Conservation (phyloP, 2,888 invertebrate genomes). For the Drosophila koepferae region DNA sequence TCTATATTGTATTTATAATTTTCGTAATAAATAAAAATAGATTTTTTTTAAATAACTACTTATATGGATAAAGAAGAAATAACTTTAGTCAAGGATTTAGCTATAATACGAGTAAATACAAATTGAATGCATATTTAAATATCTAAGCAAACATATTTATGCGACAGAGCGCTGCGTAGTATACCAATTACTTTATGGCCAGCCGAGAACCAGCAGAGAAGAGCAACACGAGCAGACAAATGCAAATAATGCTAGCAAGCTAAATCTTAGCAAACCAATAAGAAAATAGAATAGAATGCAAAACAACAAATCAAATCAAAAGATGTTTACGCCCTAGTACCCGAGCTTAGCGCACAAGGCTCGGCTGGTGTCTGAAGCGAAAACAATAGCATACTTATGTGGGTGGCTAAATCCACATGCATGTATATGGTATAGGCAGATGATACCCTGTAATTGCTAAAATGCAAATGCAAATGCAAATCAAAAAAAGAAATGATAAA, state of each 20-base stretch:
- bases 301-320: constrained; percentile 35
- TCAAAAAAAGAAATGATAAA: constrained; percentile 21
- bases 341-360: neutral
- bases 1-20: constrained; percentile 36
- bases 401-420: neutral
- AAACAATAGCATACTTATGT: constrained; percentile 8
- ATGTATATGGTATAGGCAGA: no score
- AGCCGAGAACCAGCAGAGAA: constrained; percentile 1
- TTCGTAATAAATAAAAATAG: constrained; percentile 13
- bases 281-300: neutral
- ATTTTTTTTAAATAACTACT: constrained; percentile 26
- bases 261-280: constrained; percentile 28
- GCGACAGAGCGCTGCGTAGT: constrained; percentile 24
- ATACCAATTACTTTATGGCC: constrained; percentile 49
- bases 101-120: constrained; percentile 31
- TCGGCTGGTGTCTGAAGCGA: neutral
- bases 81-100: constrained; percentile 45
- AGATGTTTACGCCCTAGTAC: constrained; percentile 32
- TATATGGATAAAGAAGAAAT: constrained; percentile 32
- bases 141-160: constrained; percentile 34
- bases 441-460: neutral
- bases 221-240: constrained; percentile 19
- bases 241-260: constrained; percentile 33
- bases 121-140: constrained; percentile 31
- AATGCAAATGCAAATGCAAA: constrained; percentile 28